These are phyloP conservation scores for Xanthia togata DNA, from an alignment of 2,888 invertebrate genomes.

Conservation along the genomic window DNA sequence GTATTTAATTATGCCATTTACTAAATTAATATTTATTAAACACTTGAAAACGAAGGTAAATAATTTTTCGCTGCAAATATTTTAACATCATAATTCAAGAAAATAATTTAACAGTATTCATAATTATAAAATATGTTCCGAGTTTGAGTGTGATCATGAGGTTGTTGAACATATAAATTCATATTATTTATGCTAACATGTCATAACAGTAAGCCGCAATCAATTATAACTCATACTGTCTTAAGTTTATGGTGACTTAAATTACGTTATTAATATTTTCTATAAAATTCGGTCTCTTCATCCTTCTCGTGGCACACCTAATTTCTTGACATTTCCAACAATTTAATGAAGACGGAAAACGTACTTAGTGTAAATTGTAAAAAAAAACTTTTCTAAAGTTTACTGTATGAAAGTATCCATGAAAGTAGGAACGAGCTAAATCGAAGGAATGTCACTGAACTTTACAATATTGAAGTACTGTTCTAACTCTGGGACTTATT, in stretches of 20 bases:
- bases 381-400: background rate
- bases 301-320: background rate
- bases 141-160: background rate
- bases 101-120: slow-evolving; percentile 7
- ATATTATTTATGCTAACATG: background rate
- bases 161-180: slow-evolving; percentile 6
- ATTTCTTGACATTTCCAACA: background rate
- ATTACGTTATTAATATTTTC: background rate
- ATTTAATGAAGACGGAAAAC: background rate
- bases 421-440: slow-evolving; percentile 2
- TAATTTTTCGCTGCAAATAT: slow-evolving; percentile 13
- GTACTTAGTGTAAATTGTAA: background rate
- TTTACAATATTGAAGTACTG: background rate
- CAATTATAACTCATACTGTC: background rate
- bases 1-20: background rate
- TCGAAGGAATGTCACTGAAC: background rate
- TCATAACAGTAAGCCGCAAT: background rate
- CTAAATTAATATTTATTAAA: slow-evolving; percentile 7
- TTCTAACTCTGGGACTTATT: background rate
- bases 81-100: background rate
- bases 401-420: background rate
- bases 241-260: background rate
- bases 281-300: background rate
- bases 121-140: slow-evolving; percentile 1
- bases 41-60: background rate